Percentiles rank a stretch among this genome's conserved stretches.
Conservation (phyloP, 2,797 vertebrate genomes). For the Darevskia mixta region DNA sequence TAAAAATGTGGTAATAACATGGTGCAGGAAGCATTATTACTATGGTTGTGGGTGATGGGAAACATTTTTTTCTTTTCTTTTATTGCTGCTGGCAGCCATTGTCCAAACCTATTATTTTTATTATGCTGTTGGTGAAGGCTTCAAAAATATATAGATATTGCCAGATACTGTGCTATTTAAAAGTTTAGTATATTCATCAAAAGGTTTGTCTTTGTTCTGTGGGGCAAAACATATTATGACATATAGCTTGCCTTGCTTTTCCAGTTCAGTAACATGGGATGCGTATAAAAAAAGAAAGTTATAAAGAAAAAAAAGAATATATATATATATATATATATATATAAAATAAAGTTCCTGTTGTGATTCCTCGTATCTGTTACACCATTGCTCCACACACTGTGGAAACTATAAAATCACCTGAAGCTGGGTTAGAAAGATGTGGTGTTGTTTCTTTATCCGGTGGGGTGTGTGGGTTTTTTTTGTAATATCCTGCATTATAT, state of each 20-base stretch:
- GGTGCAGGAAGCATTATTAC: background rate
- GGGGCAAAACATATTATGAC: background rate
- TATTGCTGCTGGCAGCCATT: background rate
- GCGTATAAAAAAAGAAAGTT: background rate
- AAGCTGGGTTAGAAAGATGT: conserved; percentile 38
- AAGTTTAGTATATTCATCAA: background rate
- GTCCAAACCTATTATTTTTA: background rate
- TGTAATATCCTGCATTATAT: conserved; percentile 59
- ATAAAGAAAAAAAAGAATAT: conserved; percentile 23
- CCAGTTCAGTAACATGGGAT: background rate
- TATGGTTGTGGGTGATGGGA: background rate
- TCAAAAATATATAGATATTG: background rate
- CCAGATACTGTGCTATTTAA: background rate
- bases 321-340: conserved; percentile 23
- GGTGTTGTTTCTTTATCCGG: conserved; percentile 43
- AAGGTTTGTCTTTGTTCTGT: background rate
- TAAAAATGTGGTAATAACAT: background rate
- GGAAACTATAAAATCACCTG: conserved; percentile 29
- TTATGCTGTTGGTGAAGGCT: background rate
- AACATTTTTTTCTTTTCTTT: background rate
- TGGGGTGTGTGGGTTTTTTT: conserved; percentile 40
- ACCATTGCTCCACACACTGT: conserved; percentile 22
- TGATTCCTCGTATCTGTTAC: conserved; percentile 36
- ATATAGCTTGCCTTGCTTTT: background rate
- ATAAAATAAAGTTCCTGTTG: conserved; percentile 25